Base-by-base conservation (phyloP, 2,888 invertebrate species). In the Rhodophaea formosa region DNA sequence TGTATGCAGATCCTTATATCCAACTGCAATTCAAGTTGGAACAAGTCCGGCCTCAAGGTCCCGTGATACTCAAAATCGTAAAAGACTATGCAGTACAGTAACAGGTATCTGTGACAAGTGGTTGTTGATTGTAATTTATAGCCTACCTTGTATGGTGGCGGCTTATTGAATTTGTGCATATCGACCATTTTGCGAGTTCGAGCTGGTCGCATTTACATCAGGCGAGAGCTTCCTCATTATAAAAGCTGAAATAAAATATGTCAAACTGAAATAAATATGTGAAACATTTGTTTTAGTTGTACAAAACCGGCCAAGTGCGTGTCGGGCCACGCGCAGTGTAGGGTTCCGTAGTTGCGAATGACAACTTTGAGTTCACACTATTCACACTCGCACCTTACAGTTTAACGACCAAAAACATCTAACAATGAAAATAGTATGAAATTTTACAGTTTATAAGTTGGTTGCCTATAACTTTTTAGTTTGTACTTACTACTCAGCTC, bases 11-110 rank as follows among this genome's bases (percentile, higher is more conserved):
- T 32, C 32, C 16, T 51, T 51, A 17, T 12, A 51, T 39, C 10
- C 8, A 51, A 49, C 16, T 16, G 35, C 15, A 51, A 32, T 17
- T 35, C 51, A 51, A 16, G 39, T 51, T 35, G 32, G 51, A 35
- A 39, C 35, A 51, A 51, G 51, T 51, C 47, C 17, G 8, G 29
- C 35, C 32, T 49, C 51, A 51, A 51, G 51, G 51, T 35, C 35
- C 14, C 3, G 32, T 35, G 51, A 35, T 39, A 35, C 17, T 51
- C 51, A 51, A 51, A 51, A 51, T 39, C 51, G 35, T 30, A 35
- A 51, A 51, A 35, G 10, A 51, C 35, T 51, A n/a, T 10, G 35
- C 39, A 49, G 14, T 16, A 16, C 35, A 17, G 35, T 35, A 51
- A 51, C 51, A 12, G 32, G 51, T 35, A 16, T 14, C 10, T 17